Conservation (phyloP, 2,888 invertebrate genomes). For the Polyommatus iphigenia region DNA sequence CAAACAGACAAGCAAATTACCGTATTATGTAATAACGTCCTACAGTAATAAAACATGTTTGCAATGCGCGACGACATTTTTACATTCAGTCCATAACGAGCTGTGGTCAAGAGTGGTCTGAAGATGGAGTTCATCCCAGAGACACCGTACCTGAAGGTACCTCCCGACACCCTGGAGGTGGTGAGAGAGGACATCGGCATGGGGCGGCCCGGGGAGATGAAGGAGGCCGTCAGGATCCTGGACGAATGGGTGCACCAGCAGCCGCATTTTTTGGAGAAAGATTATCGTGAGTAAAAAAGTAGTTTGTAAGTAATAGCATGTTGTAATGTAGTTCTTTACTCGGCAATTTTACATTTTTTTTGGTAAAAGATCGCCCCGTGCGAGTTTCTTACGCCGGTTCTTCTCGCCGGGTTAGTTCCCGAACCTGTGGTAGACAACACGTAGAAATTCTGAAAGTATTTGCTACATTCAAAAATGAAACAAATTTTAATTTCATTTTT, state of each 20-base stretch:
- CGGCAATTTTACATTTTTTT: too few relatives aligned
- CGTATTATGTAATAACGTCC: neutral
- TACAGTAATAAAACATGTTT: neutral
- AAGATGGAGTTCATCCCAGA: neutral
- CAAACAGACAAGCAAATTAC: neutral
- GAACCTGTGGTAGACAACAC: too few relatives aligned
- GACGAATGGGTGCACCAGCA: slow-evolving; percentile 36
- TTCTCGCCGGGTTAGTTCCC: too few relatives aligned
- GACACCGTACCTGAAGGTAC: neutral
- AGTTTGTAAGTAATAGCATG: neutral
- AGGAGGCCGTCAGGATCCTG: slow-evolving; percentile 21
- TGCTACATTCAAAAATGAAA: too few relatives aligned
- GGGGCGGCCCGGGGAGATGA: too few relatives aligned
- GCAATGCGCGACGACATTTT: neutral
- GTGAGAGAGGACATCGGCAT: slow-evolving; percentile 24
- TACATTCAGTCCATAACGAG: neutral
- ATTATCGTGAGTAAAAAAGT: slow-evolving; percentile 32
- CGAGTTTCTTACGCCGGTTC: too few relatives aligned
- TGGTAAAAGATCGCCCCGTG: too few relatives aligned
- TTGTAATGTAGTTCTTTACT: too few relatives aligned
- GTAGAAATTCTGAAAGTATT: too few relatives aligned
- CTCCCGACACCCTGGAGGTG: neutral
- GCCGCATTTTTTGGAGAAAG: slow-evolving; percentile 35
- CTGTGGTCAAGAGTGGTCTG: neutral
- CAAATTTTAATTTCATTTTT: too few relatives aligned